Base-by-base conservation (phyloP, 2,113 vertebrate genomes). In the Capreolus pygargus region DNA sequence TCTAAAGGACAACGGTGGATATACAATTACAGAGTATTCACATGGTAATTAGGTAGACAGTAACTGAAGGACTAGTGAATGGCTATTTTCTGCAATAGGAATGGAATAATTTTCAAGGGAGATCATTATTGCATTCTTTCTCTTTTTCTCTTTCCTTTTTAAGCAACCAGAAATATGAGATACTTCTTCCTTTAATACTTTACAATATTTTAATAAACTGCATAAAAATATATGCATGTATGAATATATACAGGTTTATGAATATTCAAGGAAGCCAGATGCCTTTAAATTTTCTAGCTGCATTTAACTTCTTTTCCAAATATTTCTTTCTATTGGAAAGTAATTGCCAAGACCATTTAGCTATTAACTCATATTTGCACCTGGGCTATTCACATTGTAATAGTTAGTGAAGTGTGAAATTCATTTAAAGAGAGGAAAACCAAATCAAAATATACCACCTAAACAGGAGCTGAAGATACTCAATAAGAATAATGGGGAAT, bases 11-110 rank as follows among this genome's bases (percentile, higher is more conserved):
- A 93, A 92, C 1, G 47, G 86, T 92, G 86, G 90, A 54, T 95
- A 95, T 84, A n/a, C 85, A 97, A 96, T 94, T 95, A 88, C 21
- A 90, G n/a, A 85, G 36, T 67, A 97, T 92, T 98, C 92, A 97
- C 76, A 97, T 97, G 92, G 17, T 92, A 92, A 97, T 97, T 97
- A 89, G 52, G n/a, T 88, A 93, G 82, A 91, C 39, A 84, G 43
- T 95, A 95, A 89, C 36, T 74, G 36, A 47, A 96, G 27, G 64
- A 89, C 89, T 91, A 97, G 43, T 84, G 67, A 86, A 91, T 94
- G 89, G 6, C 54, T 92, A 96, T 96, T 97, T 97, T 97, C 52
- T 93, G 36, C 43, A 94, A 58, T 36, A 87, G 50, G 97, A 95
- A 91, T 94, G n/a, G 91, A 96, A 52, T 64, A 60, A 86, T 95